A percentile compares a stretch with the other conserved stretches of the same genome.
These are phyloP conservation scores for Allolobophora icterica DNA, from an alignment of 2,888 invertebrate genomes.

Conservation along the genomic window DNA sequence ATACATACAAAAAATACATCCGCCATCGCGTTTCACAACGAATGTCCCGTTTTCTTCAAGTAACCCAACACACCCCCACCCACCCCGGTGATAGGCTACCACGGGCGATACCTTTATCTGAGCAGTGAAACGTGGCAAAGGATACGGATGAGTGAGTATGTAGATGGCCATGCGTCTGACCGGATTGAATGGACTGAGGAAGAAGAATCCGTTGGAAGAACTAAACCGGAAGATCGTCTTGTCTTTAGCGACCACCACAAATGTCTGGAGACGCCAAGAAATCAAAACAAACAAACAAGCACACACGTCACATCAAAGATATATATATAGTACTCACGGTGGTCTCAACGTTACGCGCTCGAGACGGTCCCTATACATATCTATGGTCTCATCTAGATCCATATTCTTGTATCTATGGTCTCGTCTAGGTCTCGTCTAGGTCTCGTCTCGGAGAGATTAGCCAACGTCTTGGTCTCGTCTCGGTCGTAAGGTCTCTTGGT, in stretches of 20 bases:
- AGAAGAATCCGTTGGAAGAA: slow-evolving; percentile 92
- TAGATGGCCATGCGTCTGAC: slow-evolving; percentile 96
- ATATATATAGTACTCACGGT: too few species aligned
- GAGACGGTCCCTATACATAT: too few species aligned
- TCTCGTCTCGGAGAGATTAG: background rate
- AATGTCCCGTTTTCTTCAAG: background rate
- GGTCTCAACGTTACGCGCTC: too few species aligned
- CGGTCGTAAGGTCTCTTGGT: background rate
- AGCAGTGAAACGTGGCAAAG: slow-evolving; percentile 52
- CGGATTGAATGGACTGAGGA: slow-evolving; percentile 95
- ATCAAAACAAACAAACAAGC: background rate
- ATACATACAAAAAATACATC: too few species aligned
- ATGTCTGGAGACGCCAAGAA: slow-evolving; percentile 77
- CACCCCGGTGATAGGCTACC: background rate
- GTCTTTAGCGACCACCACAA: slow-evolving; percentile 97
- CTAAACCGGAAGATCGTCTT: slow-evolving; percentile 99
- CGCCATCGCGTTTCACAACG: background rate
- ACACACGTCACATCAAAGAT: background rate
- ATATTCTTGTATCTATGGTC: too few species aligned
- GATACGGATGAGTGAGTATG: slow-evolving; percentile 90
- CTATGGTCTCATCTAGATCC: too few species aligned
- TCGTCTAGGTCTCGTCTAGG: background rate
- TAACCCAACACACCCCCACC: background rate
- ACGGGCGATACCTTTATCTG: background rate
- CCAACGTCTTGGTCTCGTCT: background rate